Percentiles rank a stretch among this genome's conserved stretches.
Evolutionary conservation across 2,797 vertebrate species (phyloP).

Genomic region (Coranthus polyacanthus): DNA sequence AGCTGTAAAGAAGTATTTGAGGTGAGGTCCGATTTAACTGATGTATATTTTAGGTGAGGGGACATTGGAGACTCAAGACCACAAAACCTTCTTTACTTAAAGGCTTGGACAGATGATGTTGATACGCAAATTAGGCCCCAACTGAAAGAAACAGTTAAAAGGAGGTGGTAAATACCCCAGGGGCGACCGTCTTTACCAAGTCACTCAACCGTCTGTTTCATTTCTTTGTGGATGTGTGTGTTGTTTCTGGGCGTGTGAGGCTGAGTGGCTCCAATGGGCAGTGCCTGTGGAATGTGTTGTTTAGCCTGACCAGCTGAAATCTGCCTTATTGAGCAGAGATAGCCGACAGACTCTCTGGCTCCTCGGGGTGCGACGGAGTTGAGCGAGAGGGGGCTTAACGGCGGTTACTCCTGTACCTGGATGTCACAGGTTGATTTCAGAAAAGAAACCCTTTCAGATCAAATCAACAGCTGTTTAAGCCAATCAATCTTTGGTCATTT

Average conservation of each 20-base stretch:
- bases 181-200: conserved; percentile 49
- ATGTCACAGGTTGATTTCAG: background rate
- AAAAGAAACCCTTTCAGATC: too few species aligned
- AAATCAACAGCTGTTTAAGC: too few species aligned
- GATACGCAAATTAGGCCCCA: conserved; percentile 63
- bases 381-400: conserved; percentile 32
- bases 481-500: too few species aligned
- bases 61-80: too few species aligned
- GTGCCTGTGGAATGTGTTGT: conserved; percentile 83
- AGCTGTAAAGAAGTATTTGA: background rate
- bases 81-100: conserved; percentile 30
- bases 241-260: conserved; percentile 73
- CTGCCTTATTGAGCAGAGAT: conserved; percentile 86
- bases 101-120: conserved; percentile 26
- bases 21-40: background rate
- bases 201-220: conserved; percentile 54
- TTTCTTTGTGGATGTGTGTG: conserved; percentile 49
- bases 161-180: conserved; percentile 61
- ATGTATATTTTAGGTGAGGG: too few species aligned
- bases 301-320: conserved; percentile 79
- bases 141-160: conserved; percentile 67
- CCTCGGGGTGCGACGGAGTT: conserved; percentile 78
- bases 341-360: conserved; percentile 93
- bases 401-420: conserved; percentile 60
- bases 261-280: conserved; percentile 69